phyloP scores from a whole-genome alignment of 2,797 vertebrate species.

The Pipistrellus pygmaeus region DNA sequence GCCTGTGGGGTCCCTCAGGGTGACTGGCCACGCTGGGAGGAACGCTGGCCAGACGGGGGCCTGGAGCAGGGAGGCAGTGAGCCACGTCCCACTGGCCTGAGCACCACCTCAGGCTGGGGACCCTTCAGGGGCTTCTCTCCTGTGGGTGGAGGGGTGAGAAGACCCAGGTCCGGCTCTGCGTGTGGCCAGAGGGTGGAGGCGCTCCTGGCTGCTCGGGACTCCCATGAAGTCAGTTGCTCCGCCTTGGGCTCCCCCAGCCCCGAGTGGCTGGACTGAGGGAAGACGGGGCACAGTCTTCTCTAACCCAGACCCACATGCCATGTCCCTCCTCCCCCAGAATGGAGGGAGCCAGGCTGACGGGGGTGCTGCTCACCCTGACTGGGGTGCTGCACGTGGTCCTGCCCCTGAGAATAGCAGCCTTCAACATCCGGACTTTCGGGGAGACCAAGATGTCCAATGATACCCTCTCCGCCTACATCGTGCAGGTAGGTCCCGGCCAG shows the following conservation, averaged over 20 bases:
- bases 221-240: neutral
- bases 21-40: neutral
- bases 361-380: conserved; percentile 56
- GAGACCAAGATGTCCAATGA: conserved; percentile 87
- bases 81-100: neutral
- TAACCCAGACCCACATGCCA: rapidly evolving
- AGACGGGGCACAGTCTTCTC: neutral
- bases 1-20: neutral
- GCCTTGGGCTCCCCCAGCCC: neutral
- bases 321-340: conserved; percentile 70
- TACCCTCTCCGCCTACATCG: conserved; percentile 80
- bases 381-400: conserved; percentile 66
- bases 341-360: neutral
- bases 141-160: neutral
- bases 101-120: neutral
- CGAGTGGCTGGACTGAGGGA: neutral
- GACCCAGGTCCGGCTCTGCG: neutral
- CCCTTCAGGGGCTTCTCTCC: neutral
- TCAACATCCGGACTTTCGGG: conserved; percentile 87
- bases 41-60: neutral
- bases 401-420: conserved; percentile 82
- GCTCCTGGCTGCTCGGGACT: neutral
- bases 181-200: neutral
- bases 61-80: neutral
- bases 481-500: conserved; percentile 78